A percentile compares a stretch with the other conserved stretches of the same genome.
Conservation (phyloP, 2,113 vertebrate genomes). For the Genyomyrus donnyi region DNA sequence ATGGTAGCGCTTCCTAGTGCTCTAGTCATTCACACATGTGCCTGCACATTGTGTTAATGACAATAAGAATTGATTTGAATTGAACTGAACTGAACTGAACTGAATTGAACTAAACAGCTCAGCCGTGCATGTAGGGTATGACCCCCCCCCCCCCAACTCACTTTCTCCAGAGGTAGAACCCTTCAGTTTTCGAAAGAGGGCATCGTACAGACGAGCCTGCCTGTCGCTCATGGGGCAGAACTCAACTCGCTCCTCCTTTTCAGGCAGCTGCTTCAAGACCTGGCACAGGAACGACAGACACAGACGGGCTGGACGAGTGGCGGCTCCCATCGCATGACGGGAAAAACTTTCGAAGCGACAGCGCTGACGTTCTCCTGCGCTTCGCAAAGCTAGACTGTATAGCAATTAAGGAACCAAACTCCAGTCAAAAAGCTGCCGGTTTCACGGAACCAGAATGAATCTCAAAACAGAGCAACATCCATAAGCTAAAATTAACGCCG, state of each 20-base stretch:
- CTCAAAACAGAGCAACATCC: neutral
- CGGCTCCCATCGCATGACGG: neutral
- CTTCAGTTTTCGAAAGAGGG: constrained; percentile 75
- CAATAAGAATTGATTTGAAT: no score
- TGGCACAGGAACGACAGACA: constrained; percentile 36
- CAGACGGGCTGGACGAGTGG: neutral
- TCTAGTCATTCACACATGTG: no score
- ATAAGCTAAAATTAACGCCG: neutral
- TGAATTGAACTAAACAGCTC: neutral
- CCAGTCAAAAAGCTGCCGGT: neutral
- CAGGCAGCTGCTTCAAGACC: constrained; percentile 89
- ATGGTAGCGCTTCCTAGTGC: no score
- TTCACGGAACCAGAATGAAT: neutral
- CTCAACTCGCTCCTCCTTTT: constrained; percentile 75
- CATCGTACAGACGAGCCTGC: constrained; percentile 73
- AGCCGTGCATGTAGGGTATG: neutral
- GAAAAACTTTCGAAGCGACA: neutral
- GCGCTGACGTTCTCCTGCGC: neutral
- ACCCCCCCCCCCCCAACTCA: constrained; percentile 33
- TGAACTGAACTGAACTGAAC: no score
- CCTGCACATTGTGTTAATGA: no score
- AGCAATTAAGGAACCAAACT: neutral
- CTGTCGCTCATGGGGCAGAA: constrained; percentile 83
- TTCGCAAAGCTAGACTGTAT: neutral
- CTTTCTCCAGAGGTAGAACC: constrained; percentile 59